Conservation (phyloP, 2,888 invertebrate species). For the Timema podura region DNA sequence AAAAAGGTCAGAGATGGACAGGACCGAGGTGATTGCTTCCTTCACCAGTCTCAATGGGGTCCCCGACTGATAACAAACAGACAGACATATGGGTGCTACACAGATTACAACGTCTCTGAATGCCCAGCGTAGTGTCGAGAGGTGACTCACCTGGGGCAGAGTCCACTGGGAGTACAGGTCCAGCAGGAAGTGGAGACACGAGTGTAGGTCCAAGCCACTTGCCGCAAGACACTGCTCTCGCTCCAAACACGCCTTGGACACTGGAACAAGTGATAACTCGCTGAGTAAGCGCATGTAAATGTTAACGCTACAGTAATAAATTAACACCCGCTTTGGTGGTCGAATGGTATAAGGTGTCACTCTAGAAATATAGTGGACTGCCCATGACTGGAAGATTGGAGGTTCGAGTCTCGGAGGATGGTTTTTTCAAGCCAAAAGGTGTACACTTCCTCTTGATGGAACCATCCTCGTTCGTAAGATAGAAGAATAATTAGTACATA, state of each 20-base stretch:
- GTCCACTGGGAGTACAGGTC: constrained; percentile 83
- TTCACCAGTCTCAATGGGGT: constrained; percentile 49
- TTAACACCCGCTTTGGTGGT: too few species aligned
- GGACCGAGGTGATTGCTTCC: constrained; percentile 60
- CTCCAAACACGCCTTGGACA: constrained; percentile 37
- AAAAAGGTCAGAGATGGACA: constrained; percentile 72
- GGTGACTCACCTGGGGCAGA: constrained; percentile 48
- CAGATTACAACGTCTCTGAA: constrained; percentile 43
- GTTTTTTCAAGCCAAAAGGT: too few species aligned
- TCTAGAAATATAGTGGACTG: too few species aligned
- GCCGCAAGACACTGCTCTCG: constrained; percentile 47
- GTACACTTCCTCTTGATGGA: too few species aligned
- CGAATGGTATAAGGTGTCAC: too few species aligned
- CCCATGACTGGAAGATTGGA: too few species aligned
- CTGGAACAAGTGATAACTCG: constrained; percentile 21
- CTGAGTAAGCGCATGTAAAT: not conserved
- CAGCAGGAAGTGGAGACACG: constrained; percentile 86
- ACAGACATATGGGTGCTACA: constrained; percentile 12
- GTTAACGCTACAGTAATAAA: not conserved
- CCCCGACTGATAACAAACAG: constrained; percentile 39
- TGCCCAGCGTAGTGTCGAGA: not conserved
- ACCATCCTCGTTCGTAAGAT: too few species aligned
- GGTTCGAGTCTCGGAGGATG: too few species aligned
- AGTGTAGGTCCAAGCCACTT: constrained; percentile 80
- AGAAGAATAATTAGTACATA: too few species aligned